Evolutionary conservation across 2,888 invertebrate genomes (phyloP).

Genomic region (Bhutanitis thaidina): DNA sequence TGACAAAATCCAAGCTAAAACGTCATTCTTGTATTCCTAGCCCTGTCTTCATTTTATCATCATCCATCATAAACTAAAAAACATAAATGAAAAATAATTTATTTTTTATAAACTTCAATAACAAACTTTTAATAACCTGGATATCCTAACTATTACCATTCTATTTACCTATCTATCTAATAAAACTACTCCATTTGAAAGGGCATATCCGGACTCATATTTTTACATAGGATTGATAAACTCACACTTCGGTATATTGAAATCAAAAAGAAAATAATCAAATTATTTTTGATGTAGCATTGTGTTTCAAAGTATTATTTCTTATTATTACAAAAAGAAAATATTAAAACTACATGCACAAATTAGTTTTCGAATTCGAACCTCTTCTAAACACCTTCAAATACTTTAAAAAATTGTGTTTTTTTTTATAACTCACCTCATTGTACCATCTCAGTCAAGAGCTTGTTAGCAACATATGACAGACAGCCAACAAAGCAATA

Average conservation of each 20-base stretch:
- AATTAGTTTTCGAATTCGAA: neutral
- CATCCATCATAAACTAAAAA: conserved; percentile 39
- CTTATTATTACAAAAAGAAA: neutral
- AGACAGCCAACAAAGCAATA: too few relatives aligned
- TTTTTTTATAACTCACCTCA: neutral
- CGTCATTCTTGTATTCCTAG: conserved; percentile 10
- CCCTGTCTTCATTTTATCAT: conserved; percentile 21
- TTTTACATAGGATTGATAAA: conserved; percentile 9
- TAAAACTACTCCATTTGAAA: conserved; percentile 43
- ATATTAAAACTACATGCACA: neutral
- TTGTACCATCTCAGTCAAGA: too few relatives aligned
- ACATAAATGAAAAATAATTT: conserved; percentile 50
- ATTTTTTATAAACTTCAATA: conserved; percentile 40
- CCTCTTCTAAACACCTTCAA: conserved; percentile 1
- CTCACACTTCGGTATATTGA: neutral
- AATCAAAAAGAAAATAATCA: too few relatives aligned
- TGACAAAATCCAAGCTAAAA: neutral
- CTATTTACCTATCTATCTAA: conserved; percentile 68
- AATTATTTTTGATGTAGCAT: too few relatives aligned
- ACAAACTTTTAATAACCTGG: conserved; percentile 47
- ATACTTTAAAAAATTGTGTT: conserved; percentile 12
- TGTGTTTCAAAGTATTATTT: neutral
- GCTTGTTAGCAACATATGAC: too few relatives aligned
- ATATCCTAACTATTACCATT: conserved; percentile 53
- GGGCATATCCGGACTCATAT: conserved; percentile 25